Percentiles rank a stretch among this genome's conserved stretches.
Conservation (phyloP, 2,113 vertebrate genomes). For the Microtus montanus region DNA sequence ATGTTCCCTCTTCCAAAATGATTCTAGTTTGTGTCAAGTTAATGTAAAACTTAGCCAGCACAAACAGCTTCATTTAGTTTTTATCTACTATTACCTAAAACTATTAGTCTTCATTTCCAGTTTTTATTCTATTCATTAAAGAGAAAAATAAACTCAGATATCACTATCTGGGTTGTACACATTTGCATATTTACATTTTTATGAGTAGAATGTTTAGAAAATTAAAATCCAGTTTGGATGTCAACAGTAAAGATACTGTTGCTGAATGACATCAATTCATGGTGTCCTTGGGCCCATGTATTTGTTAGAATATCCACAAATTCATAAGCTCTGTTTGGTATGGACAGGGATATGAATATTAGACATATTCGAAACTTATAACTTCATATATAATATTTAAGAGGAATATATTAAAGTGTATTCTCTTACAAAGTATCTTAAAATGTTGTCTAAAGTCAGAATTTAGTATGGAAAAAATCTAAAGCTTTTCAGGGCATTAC, state of each 20-base stretch:
- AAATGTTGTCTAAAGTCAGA: not conserved
- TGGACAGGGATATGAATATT: not conserved
- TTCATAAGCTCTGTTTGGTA: not conserved
- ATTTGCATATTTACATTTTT: not conserved
- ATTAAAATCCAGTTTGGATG: not conserved
- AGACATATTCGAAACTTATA: not conserved
- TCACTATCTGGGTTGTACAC: not conserved
- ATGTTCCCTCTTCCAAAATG: not conserved
- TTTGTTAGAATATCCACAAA: not conserved
- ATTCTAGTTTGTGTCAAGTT: not conserved
- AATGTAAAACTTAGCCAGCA: not conserved
- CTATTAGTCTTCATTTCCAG: not conserved
- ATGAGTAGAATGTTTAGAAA: not conserved
- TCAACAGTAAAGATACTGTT: not conserved
- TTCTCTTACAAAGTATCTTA: not conserved
- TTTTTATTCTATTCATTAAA: not conserved
- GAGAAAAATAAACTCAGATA: not conserved
- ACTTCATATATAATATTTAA: not conserved
- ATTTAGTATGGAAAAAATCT: slow-evolving; percentile 18
- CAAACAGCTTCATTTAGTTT: not conserved
- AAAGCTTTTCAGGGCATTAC: not conserved
- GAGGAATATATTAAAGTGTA: not conserved
- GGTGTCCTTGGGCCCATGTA: not conserved
- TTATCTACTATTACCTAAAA: not conserved
- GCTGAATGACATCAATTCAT: not conserved